phyloP scores from a whole-genome alignment of 2,888 invertebrate genomes.

The Cheilosia impressa region DNA sequence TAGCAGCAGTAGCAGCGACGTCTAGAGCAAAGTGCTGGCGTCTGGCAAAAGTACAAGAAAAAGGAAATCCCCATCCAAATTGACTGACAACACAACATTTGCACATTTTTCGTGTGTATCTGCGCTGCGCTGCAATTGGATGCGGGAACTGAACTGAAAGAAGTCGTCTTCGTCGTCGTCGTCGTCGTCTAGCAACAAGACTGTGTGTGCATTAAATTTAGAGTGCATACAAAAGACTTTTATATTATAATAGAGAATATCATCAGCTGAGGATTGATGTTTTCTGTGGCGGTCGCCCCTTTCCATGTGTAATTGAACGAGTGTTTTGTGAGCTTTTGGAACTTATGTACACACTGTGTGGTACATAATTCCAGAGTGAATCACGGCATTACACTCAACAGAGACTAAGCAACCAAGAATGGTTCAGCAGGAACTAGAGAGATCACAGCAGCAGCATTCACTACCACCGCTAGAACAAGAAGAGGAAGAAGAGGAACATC shows the following conservation, averaged over 20 bases:
- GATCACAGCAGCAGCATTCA: slow-evolving; percentile 64
- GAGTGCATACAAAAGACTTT: slow-evolving; percentile 42
- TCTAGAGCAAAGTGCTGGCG: slow-evolving; percentile 57
- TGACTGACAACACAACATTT: slow-evolving; percentile 71
- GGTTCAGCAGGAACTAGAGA: slow-evolving; percentile 75
- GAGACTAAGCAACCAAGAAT: slow-evolving; percentile 74
- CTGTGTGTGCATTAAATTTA: slow-evolving; percentile 33
- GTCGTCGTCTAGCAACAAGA: slow-evolving; percentile 50
- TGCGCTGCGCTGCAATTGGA: slow-evolving; percentile 35
- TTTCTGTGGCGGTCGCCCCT: slow-evolving; percentile 4
- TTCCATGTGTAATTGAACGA: slow-evolving; percentile 32
- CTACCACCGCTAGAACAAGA: slow-evolving; percentile 62
- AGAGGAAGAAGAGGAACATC: slow-evolving; percentile 64
- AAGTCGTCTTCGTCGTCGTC: background rate
- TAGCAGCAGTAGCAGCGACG: slow-evolving; percentile 29
- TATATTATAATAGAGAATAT: background rate
- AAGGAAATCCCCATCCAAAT: slow-evolving; percentile 67
- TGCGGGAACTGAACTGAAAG: slow-evolving; percentile 42
- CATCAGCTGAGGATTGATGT: slow-evolving; percentile 49
- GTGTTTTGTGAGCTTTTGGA: slow-evolving; percentile 48
- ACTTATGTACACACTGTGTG: slow-evolving; percentile 24
- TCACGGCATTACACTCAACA: slow-evolving; percentile 55
- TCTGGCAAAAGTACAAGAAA: slow-evolving; percentile 56
- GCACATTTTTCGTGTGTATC: slow-evolving; percentile 32
- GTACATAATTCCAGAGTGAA: slow-evolving; percentile 64